Evolutionary conservation across 2,888 invertebrate genomes (phyloP).

Genomic region (Lasioglossum vierecki): DNA sequence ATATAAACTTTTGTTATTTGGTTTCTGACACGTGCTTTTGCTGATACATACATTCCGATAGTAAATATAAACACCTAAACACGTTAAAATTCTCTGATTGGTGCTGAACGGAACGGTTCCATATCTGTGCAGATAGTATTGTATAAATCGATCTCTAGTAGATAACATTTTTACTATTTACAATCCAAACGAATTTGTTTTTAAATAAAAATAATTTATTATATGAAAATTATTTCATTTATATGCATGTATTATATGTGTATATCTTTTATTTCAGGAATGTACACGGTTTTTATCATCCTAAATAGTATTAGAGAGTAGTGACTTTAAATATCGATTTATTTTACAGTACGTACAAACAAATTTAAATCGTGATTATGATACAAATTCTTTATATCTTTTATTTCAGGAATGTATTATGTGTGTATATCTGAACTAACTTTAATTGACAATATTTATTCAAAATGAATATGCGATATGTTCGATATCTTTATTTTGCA

Average conservation of each 20-base stretch:
- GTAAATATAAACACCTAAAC: too few species aligned
- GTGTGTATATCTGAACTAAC: not conserved
- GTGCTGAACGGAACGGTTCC: too few species aligned
- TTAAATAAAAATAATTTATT: not conserved
- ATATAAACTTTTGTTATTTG: not conserved
- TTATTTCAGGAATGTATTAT: too few species aligned
- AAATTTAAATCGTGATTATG: too few species aligned
- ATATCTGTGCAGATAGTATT: not conserved
- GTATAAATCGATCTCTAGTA: not conserved
- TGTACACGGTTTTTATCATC: too few species aligned
- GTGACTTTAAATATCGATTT: too few species aligned
- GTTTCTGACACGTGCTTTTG: not conserved
- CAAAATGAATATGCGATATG: not conserved
- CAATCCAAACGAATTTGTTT: not conserved
- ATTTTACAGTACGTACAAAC: too few species aligned
- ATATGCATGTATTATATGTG: not conserved
- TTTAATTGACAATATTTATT: not conserved
- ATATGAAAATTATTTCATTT: not conserved
- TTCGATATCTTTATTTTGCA: not conserved
- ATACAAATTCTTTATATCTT: too few species aligned
- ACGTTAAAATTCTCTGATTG: not conserved
- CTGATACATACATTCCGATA: not conserved
- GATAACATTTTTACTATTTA: not conserved
- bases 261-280: too few species aligned
- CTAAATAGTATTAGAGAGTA: too few species aligned